Conservation (phyloP, 2,797 vertebrate genomes). For the Taenioides sp. region DNA sequence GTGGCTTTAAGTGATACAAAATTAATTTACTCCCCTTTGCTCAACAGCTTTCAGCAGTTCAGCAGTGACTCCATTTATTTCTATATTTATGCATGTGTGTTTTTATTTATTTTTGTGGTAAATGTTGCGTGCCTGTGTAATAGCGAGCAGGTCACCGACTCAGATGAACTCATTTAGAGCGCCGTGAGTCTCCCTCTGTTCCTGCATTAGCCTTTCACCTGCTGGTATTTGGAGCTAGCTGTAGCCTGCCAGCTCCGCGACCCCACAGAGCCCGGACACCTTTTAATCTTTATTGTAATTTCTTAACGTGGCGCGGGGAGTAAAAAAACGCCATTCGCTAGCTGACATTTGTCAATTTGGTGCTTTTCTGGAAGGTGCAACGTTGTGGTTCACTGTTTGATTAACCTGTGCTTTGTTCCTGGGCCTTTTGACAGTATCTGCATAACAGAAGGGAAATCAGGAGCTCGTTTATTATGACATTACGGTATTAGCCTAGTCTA, state of each 20-base stretch:
- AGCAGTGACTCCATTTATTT: not conserved
- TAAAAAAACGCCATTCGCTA: constrained; percentile 10
- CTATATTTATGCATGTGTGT: not conserved
- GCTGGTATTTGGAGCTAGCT: constrained; percentile 45
- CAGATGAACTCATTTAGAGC: constrained; percentile 44
- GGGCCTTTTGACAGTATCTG: constrained; percentile 13
- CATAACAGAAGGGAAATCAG: constrained; percentile 9
- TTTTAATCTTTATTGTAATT: constrained; percentile 27
- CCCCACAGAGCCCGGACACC: constrained; percentile 16
- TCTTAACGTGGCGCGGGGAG: constrained; percentile 14
- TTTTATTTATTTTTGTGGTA: constrained; percentile 14
- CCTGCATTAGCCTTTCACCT: constrained; percentile 51
- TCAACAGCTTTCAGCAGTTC: not conserved
- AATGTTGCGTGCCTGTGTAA: constrained; percentile 38
- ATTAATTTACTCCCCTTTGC: too few relatives aligned
- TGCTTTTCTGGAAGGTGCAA: constrained; percentile 10
- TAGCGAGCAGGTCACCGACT: constrained; percentile 28
- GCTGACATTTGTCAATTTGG: constrained; percentile 23
- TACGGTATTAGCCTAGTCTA: not conserved
- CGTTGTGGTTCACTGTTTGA: constrained; percentile 14
- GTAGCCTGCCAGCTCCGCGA: constrained; percentile 30
- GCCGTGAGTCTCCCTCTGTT: constrained; percentile 36
- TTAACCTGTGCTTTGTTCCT: constrained; percentile 18
- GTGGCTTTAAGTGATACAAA: too few relatives aligned
- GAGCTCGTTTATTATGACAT: not conserved